A percentile compares a stretch with the other conserved stretches of the same genome.
phyloP scores from a whole-genome alignment of 2,797 vertebrate species.

The Phataginus tetradactyla region DNA sequence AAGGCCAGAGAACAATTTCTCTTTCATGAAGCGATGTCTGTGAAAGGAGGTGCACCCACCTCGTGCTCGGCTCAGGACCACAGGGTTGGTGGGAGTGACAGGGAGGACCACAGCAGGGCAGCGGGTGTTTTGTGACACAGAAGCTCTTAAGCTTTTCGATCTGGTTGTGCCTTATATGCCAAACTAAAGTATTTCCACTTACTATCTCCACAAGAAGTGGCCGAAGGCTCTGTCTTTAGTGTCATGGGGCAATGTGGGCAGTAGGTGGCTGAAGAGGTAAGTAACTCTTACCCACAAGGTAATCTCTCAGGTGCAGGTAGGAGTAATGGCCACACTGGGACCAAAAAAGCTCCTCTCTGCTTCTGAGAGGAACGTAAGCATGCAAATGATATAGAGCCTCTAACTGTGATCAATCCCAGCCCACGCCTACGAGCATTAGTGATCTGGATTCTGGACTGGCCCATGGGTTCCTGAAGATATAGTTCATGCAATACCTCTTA shows the following conservation, averaged over 20 bases:
- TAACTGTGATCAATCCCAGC: background rate
- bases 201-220: background rate
- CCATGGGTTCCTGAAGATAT: background rate
- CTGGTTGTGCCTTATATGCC: background rate
- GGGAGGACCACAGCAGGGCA: background rate
- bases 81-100: background rate
- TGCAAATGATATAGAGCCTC: background rate
- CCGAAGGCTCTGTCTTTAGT: background rate
- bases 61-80: background rate
- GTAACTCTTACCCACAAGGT: background rate
- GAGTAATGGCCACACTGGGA: background rate
- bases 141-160: background rate
- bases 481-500: slow-evolving; percentile 86
- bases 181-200: background rate
- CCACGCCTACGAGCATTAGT: background rate
- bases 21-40: background rate
- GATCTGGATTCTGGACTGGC: background rate
- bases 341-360: background rate
- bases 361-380: background rate
- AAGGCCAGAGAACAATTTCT: background rate
- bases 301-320: rapidly evolving
- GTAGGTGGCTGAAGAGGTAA: background rate
- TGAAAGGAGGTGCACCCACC: background rate
- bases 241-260: background rate
- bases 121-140: no score